phyloP scores from a whole-genome alignment of 2,797 vertebrate genomes.

The Parambassis ranga region DNA sequence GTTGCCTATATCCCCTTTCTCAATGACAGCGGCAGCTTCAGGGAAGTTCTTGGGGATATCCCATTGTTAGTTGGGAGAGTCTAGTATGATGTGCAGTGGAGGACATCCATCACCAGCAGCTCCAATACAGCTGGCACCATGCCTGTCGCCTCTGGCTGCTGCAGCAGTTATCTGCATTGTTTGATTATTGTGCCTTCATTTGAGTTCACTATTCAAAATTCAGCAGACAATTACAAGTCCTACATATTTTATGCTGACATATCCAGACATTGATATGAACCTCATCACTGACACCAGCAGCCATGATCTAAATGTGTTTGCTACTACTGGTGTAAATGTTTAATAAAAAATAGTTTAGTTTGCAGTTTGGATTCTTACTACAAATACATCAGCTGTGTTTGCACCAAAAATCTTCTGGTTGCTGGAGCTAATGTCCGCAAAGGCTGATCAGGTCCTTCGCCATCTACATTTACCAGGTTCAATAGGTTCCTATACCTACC shows the following conservation, averaged over 20 bases:
- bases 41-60: slow-evolving; percentile 57
- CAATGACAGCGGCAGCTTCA: slow-evolving; percentile 63
- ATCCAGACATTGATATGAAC: not conserved
- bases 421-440: no score
- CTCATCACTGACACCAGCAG: no score
- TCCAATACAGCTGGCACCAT: slow-evolving; percentile 40
- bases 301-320: no score
- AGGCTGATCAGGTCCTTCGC: no score
- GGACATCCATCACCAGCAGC: slow-evolving; percentile 64
- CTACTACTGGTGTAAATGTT: no score
- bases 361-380: no score
- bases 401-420: no score
- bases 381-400: no score
- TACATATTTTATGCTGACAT: not conserved
- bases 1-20: slow-evolving; percentile 26
- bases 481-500: no score
- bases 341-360: no score
- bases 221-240: not conserved
- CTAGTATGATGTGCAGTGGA: slow-evolving; percentile 49
- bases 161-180: slow-evolving; percentile 26
- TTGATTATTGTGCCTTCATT: slow-evolving; percentile 3
- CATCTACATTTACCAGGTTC: no score
- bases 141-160: slow-evolving; percentile 49
- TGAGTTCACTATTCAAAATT: slow-evolving; percentile 6
- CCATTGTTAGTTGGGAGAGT: slow-evolving; percentile 37